Evolutionary conservation across 2,797 vertebrate species (phyloP).

Genomic region (Pteropus rufus): DNA sequence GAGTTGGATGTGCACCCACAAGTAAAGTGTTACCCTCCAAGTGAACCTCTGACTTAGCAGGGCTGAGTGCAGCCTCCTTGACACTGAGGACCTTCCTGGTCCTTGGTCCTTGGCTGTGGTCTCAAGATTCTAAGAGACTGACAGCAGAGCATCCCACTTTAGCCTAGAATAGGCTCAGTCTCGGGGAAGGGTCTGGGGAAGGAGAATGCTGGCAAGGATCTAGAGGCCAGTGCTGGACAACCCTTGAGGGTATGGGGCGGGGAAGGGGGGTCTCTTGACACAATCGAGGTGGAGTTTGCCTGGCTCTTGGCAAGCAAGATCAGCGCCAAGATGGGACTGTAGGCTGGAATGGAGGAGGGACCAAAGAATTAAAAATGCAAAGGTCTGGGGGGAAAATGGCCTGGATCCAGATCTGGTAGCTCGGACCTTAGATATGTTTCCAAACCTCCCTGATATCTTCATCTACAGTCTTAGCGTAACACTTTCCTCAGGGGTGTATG

Average conservation of each 20-base stretch:
- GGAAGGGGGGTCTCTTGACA: not conserved
- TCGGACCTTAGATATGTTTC: not conserved
- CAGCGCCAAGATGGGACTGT: not conserved
- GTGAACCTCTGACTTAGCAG: not conserved
- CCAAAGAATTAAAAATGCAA: not conserved
- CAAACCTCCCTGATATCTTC: not conserved
- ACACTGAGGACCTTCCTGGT: not conserved
- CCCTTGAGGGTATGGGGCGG: not conserved
- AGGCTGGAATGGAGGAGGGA: not conserved
- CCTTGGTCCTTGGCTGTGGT: not conserved
- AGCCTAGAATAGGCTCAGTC: not conserved
- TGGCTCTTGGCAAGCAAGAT: not conserved
- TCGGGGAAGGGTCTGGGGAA: not conserved
- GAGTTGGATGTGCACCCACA: not conserved
- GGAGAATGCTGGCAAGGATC: not conserved
- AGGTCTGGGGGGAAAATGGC: not conserved
- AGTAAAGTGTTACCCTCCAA: not conserved
- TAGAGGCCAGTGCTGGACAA: not conserved
- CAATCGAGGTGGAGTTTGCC: not conserved
- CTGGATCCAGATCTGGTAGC: not conserved
- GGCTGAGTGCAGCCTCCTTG: not conserved
- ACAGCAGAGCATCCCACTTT: not conserved
- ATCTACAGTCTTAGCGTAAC: not conserved
- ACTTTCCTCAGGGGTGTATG: not conserved
- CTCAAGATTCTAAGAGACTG: not conserved